phyloP scores from a whole-genome alignment of 92 coral and sea anemone genomes.

The Siderastrea radians region DNA sequence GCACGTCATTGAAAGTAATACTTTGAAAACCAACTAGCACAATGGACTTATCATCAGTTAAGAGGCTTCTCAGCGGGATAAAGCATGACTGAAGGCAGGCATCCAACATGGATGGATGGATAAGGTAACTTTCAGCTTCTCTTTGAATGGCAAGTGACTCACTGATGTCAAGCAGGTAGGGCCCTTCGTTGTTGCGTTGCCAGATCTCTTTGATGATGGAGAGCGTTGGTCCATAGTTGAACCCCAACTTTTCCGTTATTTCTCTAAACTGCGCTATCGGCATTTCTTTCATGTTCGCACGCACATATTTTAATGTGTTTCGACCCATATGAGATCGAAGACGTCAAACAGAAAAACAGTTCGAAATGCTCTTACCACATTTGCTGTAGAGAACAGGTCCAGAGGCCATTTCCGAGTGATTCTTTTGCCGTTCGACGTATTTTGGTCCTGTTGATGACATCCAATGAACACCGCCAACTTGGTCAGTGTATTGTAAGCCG shows the following conservation, averaged over 20 bases:
- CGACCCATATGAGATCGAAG: too few species aligned
- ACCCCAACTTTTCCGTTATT: constrained; percentile 71
- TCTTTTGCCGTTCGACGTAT: too few species aligned
- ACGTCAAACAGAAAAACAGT: too few species aligned
- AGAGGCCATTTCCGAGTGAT: too few species aligned
- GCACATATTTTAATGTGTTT: background rate
- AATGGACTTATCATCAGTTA: constrained; percentile 16
- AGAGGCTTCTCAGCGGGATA: constrained; percentile 14
- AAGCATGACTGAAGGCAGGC: constrained; percentile 90
- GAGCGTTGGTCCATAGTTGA: constrained; percentile 82
- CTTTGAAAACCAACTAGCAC: constrained; percentile 56
- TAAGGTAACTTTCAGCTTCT: constrained; percentile 69
- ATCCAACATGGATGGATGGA: constrained; percentile 91
- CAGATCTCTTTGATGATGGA: constrained; percentile 79
- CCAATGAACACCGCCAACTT: too few species aligned
- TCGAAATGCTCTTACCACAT: constrained; percentile 95
- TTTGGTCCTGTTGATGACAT: too few species aligned
- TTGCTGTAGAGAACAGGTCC: too few species aligned
- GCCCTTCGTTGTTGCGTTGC: constrained; percentile 70
- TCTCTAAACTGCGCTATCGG: constrained; percentile 71
- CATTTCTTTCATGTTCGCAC: constrained; percentile 54
- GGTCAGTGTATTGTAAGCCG: too few species aligned
- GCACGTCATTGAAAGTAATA: constrained; percentile 4
- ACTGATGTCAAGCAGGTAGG: constrained; percentile 70
- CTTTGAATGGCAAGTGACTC: constrained; percentile 1